Evolutionary conservation across 2,888 invertebrate species (phyloP).

Genomic region (Chirona hameri): DNA sequence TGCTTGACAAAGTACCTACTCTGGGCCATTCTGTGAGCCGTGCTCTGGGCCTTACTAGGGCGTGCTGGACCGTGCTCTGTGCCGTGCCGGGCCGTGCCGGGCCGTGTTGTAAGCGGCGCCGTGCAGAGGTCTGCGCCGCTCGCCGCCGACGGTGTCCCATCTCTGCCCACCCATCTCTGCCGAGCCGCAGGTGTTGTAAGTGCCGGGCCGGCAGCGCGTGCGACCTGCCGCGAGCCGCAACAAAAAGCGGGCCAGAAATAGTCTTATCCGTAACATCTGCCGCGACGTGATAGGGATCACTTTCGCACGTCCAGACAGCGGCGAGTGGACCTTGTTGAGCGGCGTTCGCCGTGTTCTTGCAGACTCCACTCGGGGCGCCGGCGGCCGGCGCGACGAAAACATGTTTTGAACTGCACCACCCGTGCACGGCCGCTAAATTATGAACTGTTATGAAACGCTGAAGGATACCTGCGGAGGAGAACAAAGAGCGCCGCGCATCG

Average conservation of each 20-base stretch:
- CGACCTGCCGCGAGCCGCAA: background rate
- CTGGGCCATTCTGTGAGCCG: too few relatives aligned
- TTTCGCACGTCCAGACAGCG: background rate
- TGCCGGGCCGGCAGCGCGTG: background rate
- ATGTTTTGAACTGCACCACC: conserved; percentile 8
- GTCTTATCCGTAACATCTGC: conserved; percentile 14
- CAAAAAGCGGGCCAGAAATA: background rate
- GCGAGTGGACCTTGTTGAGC: background rate
- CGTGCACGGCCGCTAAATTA: background rate
- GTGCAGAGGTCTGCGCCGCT: background rate
- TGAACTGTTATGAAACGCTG: conserved; percentile 25
- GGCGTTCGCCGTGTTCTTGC: background rate
- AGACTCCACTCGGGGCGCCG: background rate
- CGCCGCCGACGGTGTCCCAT: background rate
- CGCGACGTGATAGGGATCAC: background rate
- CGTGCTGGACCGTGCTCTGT: too few relatives aligned
- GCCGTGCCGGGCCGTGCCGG: background rate
- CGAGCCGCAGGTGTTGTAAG: background rate
- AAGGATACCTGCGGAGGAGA: background rate
- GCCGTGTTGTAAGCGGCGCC: too few relatives aligned
- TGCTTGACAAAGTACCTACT: too few relatives aligned
- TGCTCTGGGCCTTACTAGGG: too few relatives aligned
- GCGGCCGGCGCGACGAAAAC: conserved; percentile 8
- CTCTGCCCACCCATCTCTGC: background rate
- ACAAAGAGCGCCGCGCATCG: background rate